phyloP scores from a whole-genome alignment of 2,113 vertebrate species.

The Platysteira castanea region DNA sequence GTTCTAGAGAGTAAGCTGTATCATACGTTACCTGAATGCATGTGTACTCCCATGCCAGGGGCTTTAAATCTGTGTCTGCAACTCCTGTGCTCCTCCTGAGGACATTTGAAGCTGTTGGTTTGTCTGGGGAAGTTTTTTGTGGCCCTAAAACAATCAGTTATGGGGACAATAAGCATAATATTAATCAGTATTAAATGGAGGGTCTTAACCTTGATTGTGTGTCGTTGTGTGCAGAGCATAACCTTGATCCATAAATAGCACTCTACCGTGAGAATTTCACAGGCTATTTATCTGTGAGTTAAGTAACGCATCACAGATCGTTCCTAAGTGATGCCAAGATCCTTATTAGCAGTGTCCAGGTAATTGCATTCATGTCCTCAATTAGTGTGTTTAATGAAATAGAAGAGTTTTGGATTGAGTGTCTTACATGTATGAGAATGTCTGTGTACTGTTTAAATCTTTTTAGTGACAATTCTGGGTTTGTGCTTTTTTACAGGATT shows the following conservation, averaged over 20 bases:
- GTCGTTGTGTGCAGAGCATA: not conserved
- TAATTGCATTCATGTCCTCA: not conserved
- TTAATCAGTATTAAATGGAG: not conserved
- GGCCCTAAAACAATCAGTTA: not conserved
- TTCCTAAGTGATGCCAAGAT: not conserved
- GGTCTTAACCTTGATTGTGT: not conserved
- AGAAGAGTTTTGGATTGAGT: not conserved
- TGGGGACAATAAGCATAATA: not conserved
- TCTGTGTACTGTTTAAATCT: not conserved
- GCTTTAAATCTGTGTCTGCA: not conserved
- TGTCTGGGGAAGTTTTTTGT: not conserved
- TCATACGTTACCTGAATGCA: not conserved
- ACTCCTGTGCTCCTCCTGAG: not conserved
- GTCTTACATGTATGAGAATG: not conserved
- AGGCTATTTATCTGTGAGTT: not conserved
- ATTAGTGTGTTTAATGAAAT: not conserved
- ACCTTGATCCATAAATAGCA: not conserved
- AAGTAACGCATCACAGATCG: not conserved
- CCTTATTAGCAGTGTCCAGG: not conserved
- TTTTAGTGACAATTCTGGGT: not conserved
- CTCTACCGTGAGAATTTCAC: not conserved
- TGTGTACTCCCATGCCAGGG: not conserved
- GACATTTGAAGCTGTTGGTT: not conserved
- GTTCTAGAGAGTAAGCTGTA: not conserved
- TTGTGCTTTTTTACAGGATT: conserved; percentile 72